Evolutionary conservation across 2,797 vertebrate species (phyloP), one percentile per base, ranked within the genome.

Genomic region (Onychomys arenicola): DNA sequence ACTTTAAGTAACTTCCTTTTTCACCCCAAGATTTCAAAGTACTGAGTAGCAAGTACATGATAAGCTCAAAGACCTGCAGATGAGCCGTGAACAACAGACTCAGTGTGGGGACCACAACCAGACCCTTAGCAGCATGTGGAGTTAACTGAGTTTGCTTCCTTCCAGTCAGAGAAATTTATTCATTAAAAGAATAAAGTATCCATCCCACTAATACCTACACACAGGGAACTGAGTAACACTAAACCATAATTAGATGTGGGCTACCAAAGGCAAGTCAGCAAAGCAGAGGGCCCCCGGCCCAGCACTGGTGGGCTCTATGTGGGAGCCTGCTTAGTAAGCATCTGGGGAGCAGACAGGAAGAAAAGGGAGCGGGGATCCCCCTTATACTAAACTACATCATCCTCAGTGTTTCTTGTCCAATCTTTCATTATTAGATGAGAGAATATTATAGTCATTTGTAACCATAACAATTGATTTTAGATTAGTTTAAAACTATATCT

Each of bases 391-490:
- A 76, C n/a, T 37, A 27, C 25, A 77, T 63, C 13, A 40, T 81
- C 84, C 76, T 85, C 91, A 11, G 52, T 92, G 69, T 90, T 65
- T 89, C 65, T 88, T 32, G 52, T 29, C 29, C n/a, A 73, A 49
- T 67, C 46, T 94, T 96, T 94, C 94, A 95, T 89, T 94, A 86
- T 91, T 83, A 96, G 93, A 91, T 85, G 84, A 93, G 89, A 90
- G 69, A 91, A 92, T 40, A 88, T 69, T 96, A 76, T 81, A 73
- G 75, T 59, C 32, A 90, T 77, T 86, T 92, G 69, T 77, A 96
- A 95, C 76, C 90, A 92, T 91, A 95, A 87, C 55, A 88, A 87
- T 75, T 73, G 63, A 91, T 78, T 96, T 91, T 90, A 90, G 69
- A 85, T 95, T 95, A 85, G 90, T 89, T 94, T 89, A 95, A 94